A percentile compares a stretch with the other conserved stretches of the same genome.
Evolutionary conservation across 2,113 vertebrate genomes (phyloP).

Genomic region (Ptilonorhynchus violaceus): DNA sequence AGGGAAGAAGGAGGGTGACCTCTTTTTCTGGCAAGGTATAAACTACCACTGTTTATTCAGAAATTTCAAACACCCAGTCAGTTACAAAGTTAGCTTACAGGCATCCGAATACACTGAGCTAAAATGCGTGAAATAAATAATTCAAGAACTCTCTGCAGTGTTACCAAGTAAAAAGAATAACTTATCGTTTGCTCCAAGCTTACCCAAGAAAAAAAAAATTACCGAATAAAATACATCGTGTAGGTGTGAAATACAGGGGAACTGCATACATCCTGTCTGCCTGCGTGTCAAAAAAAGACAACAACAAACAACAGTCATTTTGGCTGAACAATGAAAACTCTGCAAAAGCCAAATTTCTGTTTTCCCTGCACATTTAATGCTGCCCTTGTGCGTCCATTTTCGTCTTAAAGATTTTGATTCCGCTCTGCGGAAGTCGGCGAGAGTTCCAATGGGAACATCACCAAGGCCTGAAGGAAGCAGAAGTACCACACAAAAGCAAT

Average conservation of each 20-base stretch:
- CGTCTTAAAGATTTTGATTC: neutral
- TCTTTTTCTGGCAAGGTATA: constrained; percentile 35
- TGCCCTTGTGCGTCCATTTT: neutral
- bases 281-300: neutral
- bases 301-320: neutral
- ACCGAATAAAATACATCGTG: neutral
- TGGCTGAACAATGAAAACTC: neutral
- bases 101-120: neutral
- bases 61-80: constrained; percentile 17
- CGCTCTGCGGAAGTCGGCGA: neutral
- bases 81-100: constrained; percentile 14
- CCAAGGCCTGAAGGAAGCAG: neutral
- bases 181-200: neutral
- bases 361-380: neutral
- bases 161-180: constrained; percentile 12
- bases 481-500: neutral
- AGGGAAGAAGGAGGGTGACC: constrained; percentile 3
- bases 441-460: neutral
- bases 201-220: neutral
- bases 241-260: neutral
- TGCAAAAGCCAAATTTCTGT: neutral
- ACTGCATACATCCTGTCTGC: neutral
- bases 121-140: constrained; percentile 49
- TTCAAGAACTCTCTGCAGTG: constrained; percentile 5
- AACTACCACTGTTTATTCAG: neutral